Percentiles rank a stretch among this genome's conserved stretches.
These are phyloP conservation scores for Apocrypta bakeri DNA, from an alignment of 1,140 invertebrate genomes.

Conservation along the genomic window DNA sequence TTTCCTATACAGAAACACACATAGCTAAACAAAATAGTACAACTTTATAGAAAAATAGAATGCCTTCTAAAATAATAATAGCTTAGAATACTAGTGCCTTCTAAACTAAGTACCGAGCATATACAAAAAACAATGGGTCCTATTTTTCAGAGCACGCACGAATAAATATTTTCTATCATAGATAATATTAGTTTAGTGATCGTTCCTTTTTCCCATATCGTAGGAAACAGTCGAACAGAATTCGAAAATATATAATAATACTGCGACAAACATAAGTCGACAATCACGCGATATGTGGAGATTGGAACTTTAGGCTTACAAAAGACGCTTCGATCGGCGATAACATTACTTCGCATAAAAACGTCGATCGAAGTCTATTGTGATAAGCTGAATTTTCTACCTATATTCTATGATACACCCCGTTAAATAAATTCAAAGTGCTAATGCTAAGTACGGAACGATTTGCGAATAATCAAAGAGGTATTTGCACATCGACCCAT, in stretches of 20 bases:
- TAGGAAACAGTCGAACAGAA: neutral
- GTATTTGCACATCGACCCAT: slow-evolving; percentile 35
- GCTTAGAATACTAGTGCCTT: slow-evolving; percentile 41
- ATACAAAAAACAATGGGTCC: neutral
- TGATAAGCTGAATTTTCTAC: slow-evolving; percentile 11
- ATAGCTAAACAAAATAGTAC: slow-evolving; percentile 33
- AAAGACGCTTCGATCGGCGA: slow-evolving; percentile 10
- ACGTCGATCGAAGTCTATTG: slow-evolving; percentile 5
- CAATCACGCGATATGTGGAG: neutral
- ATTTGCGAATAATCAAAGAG: slow-evolving; percentile 23
- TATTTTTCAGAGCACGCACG: slow-evolving; percentile 38
- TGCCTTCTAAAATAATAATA: slow-evolving; percentile 34
- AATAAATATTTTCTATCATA: slow-evolving; percentile 8
- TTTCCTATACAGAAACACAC: slow-evolving; percentile 7
- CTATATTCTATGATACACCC: neutral
- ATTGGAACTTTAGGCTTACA: slow-evolving; percentile 11
- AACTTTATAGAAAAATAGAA: slow-evolving; percentile 33
- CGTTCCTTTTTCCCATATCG: slow-evolving; percentile 4
- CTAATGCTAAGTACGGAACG: slow-evolving; percentile 20
- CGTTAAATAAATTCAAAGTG: slow-evolving; percentile 21
- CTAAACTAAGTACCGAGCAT: neutral
- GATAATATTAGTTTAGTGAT: slow-evolving; percentile 16
- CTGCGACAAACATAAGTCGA: neutral
- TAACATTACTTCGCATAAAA: neutral
- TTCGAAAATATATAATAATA: neutral